A percentile compares a stretch with the other conserved stretches of the same genome.
Conservation (phyloP, 2,888 invertebrate species). For the Zygaena filipendulae region DNA sequence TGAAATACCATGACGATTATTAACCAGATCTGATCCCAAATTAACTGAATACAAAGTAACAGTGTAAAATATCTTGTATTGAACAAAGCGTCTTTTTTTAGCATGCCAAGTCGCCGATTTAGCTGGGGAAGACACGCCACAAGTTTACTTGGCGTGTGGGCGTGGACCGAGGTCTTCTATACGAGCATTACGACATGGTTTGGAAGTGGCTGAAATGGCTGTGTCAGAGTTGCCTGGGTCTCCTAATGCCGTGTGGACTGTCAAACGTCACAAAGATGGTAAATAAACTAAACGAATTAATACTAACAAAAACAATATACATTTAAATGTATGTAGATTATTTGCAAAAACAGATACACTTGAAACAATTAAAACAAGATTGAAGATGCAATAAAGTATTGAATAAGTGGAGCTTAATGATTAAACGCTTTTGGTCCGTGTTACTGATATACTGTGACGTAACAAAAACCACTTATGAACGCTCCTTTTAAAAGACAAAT, state of each 20-base stretch:
- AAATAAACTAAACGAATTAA: too few species aligned
- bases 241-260: constrained; percentile 99
- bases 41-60: too few species aligned
- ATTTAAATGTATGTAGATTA: too few species aligned
- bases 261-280: constrained; percentile 96
- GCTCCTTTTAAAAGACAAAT: constrained; percentile 61
- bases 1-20: constrained; percentile 67
- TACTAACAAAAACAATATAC: too few species aligned
- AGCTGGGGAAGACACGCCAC: constrained; percentile 98
- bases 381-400: not conserved
- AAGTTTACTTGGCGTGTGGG: constrained; percentile 96
- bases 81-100: constrained; percentile 23
- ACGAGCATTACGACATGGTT: constrained; percentile 93
- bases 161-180: constrained; percentile 94
- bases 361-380: not conserved
- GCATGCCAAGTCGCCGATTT: constrained; percentile 92
- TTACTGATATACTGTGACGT: constrained; percentile 62
- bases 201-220: constrained; percentile 99
- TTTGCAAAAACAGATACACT: constrained; percentile 6
- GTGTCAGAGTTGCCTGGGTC: constrained; percentile 99
- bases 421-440: constrained; percentile 64
- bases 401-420: constrained; percentile 48
- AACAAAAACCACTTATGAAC: constrained; percentile 60
- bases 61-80: too few species aligned
- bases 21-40: constrained; percentile 67